Conservation (phyloP, 2,888 invertebrate species). For the Tanaodytes sp. region DNA sequence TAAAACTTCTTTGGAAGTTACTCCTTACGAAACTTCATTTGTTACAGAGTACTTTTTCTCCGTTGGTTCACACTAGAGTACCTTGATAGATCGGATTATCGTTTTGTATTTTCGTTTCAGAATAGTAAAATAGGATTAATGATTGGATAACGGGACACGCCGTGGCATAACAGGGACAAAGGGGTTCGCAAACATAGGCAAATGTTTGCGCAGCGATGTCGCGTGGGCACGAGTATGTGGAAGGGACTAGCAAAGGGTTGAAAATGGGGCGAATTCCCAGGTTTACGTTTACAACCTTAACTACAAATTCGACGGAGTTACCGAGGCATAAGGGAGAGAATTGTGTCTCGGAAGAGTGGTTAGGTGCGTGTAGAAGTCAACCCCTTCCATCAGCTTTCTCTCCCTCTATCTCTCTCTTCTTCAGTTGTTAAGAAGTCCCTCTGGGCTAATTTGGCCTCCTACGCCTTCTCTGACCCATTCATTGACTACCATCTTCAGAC, state of each 20-base stretch:
- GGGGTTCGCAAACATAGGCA: constrained; percentile 61
- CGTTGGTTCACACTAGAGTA: too few species aligned
- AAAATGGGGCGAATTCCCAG: constrained; percentile 66
- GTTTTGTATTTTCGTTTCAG: too few species aligned
- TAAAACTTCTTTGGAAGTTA: too few species aligned
- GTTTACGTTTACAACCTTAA: constrained; percentile 72
- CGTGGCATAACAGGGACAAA: constrained; percentile 43
- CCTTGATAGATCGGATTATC: too few species aligned
- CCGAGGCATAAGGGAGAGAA: constrained; percentile 69
- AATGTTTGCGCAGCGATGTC: constrained; percentile 61
- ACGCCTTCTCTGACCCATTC: constrained; percentile 46
- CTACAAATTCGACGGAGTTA: constrained; percentile 73
- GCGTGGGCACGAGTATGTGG: constrained; percentile 32
- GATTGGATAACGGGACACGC: not conserved
- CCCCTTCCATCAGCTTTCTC: constrained; percentile 53
- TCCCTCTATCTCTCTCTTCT: constrained; percentile 66
- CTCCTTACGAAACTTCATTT: too few species aligned
- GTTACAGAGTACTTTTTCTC: too few species aligned
- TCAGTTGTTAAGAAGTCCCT: constrained; percentile 72
- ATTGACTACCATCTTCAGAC: constrained; percentile 49
- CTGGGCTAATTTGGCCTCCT: constrained; percentile 66
- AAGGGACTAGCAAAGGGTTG: constrained; percentile 45
- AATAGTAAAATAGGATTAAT: too few species aligned
- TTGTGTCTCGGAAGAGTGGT: constrained; percentile 71
- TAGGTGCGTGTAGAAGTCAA: constrained; percentile 65